These are phyloP conservation scores for Cacoxenus indagator DNA, from an alignment of 2,888 invertebrate species.

Conservation along the genomic window DNA sequence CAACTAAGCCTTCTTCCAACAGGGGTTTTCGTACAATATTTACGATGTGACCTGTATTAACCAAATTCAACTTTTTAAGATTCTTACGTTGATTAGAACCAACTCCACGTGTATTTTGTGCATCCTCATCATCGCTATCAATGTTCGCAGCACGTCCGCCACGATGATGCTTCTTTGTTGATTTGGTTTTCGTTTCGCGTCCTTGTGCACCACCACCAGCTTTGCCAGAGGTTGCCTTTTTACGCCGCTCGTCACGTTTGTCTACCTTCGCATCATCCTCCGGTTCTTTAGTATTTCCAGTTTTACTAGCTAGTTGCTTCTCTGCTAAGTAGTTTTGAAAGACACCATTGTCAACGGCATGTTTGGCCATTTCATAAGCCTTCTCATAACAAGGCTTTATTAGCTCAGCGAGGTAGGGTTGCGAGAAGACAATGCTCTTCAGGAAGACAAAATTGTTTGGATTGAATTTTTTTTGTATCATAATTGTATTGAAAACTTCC, in stretches of 20 bases:
- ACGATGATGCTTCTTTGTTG: conserved; percentile 84
- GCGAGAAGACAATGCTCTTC: conserved; percentile 77
- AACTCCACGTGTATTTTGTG: conserved; percentile 58
- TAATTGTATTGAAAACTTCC: conserved; percentile 76
- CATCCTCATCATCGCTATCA: conserved; percentile 79
- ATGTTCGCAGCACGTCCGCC: conserved; percentile 72
- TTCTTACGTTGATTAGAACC: conserved; percentile 49
- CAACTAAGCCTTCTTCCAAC: conserved; percentile 82
- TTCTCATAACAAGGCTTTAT: conserved; percentile 78
- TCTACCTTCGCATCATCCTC: conserved; percentile 73
- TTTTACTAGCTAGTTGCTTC: conserved; percentile 73
- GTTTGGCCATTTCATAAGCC: conserved; percentile 78
- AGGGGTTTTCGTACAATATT: conserved; percentile 74
- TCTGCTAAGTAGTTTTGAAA: conserved; percentile 83
- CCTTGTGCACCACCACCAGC: conserved; percentile 94
- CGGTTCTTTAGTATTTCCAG: conserved; percentile 53
- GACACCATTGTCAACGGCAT: conserved; percentile 78
- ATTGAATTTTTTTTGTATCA: conserved; percentile 73
- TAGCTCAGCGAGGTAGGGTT: conserved; percentile 78
- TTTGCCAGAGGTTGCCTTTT: conserved; percentile 89
- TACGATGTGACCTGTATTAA: conserved; percentile 79
- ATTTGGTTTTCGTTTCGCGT: conserved; percentile 94
- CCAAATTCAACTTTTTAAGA: conserved; percentile 74
- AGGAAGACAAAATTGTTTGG: conserved; percentile 73
- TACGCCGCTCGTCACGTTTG: conserved; percentile 88